Evolutionary conservation across 2,888 invertebrate genomes (phyloP).

Genomic region (Micoletzkya japonica): DNA sequence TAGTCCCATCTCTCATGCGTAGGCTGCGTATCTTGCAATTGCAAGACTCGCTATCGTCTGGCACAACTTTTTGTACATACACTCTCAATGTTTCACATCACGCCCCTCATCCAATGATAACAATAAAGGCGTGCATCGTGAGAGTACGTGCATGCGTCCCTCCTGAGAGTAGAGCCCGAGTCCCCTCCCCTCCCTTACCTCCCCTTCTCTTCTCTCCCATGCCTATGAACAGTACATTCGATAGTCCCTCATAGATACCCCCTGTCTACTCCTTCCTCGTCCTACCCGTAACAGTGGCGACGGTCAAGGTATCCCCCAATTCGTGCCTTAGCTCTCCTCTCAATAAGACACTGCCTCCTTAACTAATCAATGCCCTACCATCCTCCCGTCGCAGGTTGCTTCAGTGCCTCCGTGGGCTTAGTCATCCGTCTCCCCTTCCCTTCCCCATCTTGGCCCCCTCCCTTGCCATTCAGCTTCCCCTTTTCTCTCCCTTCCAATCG

Average conservation of each 20-base stretch:
- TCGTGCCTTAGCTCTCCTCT: not conserved
- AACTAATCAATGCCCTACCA: slow-evolving; percentile 15
- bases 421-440: not conserved
- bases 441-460: not conserved
- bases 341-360: too few species aligned
- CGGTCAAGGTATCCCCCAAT: not conserved
- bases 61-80: too few species aligned
- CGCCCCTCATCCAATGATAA: too few species aligned
- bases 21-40: too few species aligned
- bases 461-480: not conserved
- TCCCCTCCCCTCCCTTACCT: not conserved
- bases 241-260: not conserved
- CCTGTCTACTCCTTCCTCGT: not conserved
- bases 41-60: too few species aligned
- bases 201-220: not conserved
- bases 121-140: too few species aligned
- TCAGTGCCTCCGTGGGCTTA: too few species aligned
- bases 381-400: not conserved
- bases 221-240: not conserved
- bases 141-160: too few species aligned
- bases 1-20: too few species aligned
- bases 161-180: too few species aligned
- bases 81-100: too few species aligned
- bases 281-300: not conserved
- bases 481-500: not conserved